Evolutionary conservation across 2,888 invertebrate genomes (phyloP), one percentile per base, ranked within the genome.

Genomic region (Melieria picta): DNA sequence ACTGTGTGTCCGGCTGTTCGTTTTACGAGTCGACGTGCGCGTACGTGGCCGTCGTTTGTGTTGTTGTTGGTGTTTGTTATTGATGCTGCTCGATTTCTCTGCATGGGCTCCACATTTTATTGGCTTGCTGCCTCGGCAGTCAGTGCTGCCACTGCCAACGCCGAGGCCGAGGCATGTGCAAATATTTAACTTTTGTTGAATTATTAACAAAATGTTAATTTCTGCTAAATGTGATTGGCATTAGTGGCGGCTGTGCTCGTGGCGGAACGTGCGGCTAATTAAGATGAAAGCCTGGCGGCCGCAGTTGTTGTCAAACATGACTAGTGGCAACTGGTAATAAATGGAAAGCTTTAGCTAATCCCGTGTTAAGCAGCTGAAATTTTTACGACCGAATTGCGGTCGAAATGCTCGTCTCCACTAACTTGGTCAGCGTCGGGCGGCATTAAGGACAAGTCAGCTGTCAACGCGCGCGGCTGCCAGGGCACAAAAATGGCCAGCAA

Each of bases 171-270:
- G 30, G 30, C n/a, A 10, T 52, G 5, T 7, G 65, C 52, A 61
- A 71, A 71, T 71, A 65, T 65, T 71, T 65, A 50, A 50, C 61
- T 65, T 70, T 46, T 52, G 42, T 46, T 65, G 60, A 71, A 65
- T 71, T 65, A 65, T 65, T 65, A 65, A 71, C 55, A 61, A 65
- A 71, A 65, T 65, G 55, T 65, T 70, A 70, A 70, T 70, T 65
- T 65, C 64, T 58, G 45, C 69, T 69, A 65, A 65, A 65, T 65
- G 57, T 66, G 57, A 57, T 66, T 66, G 66, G 47, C 11, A 57
- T 47, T 57, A 30, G 47, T 30, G 16, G 4, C 7, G 30, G 30
- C 30, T 30, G 30, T 30, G 30, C 30, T 30, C 3, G 30, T 30
- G 2, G 30, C n/a, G 13, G 65, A 11, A 48, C 48, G 58, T 71